Evolutionary conservation across 2,797 vertebrate species (phyloP).

Genomic region (Ceryle rudis): DNA sequence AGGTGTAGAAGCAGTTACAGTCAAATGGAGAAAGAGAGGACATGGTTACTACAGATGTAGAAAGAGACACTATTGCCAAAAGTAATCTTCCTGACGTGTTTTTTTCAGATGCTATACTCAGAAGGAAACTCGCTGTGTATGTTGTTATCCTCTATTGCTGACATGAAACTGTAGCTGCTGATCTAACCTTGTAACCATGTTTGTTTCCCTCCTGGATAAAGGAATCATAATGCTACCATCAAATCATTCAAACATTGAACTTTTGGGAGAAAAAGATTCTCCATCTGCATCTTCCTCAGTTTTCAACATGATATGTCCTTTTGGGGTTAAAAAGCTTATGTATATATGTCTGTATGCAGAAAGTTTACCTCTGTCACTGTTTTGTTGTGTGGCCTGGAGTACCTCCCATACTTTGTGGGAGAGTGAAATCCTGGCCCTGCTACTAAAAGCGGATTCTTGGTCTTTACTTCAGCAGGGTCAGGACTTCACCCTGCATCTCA

Average conservation of each 20-base stretch:
- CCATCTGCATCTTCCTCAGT: neutral
- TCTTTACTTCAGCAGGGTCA: neutral
- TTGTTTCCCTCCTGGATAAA: neutral
- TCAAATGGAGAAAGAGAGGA: neutral
- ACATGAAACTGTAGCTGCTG: neutral
- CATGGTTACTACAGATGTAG: neutral
- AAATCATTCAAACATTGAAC: neutral
- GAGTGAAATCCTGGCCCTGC: neutral
- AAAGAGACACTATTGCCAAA: too few relatives aligned
- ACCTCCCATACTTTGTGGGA: neutral
- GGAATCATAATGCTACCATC: neutral
- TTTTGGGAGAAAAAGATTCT: neutral
- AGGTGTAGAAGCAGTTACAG: neutral
- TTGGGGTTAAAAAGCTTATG: neutral
- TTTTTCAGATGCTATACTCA: neutral
- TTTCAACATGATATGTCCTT: neutral
- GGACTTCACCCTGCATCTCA: neutral
- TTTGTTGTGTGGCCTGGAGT: neutral
- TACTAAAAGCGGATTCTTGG: neutral
- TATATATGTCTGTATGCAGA: neutral
- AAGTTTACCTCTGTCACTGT: neutral
- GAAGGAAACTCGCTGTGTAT: neutral
- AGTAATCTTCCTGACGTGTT: neutral
- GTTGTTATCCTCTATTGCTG: neutral
- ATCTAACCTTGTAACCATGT: neutral